Base-by-base conservation (phyloP, 2,797 vertebrate species). In the Huso huso region DNA sequence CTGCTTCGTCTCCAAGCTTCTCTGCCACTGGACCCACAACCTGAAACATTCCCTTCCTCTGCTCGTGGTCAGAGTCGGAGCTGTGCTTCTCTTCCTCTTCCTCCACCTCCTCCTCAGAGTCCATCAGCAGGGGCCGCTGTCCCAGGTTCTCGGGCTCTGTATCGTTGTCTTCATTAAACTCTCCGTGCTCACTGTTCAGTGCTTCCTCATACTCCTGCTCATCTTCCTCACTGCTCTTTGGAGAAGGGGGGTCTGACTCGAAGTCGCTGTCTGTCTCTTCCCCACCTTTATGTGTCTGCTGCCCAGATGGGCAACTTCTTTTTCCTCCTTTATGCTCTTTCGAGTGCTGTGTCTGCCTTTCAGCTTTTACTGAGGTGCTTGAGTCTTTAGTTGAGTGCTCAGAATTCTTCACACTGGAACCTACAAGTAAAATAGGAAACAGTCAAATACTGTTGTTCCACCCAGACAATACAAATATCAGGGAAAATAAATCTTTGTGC, bases 201-300 rank as follows among this genome's bases (percentile, higher is more conserved):
- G 79, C 88, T 65, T 95, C 95, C 0, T 97, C 95, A 18, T 98
- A 94, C 18, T 97, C 95, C 6, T 77, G 85, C 4, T 90, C 86
- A 10, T 93, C 90, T 1, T 93, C 97, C 73, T 98, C 97, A 0
- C 96, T 99, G 84, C 97, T 99, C 78, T 95, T 96, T 0, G 94
- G 92, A 13, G 96, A 97, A 8, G 95, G 94, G 6, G 96, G 93
- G 68, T 99, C 97, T 0, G 97, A 99, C 69, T 99, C 97, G 23
- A 99, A 99, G 74, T 99, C 97, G 48, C 97, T 99, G 74, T 98
- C 97, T 0, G 95, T 97, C 23, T 96, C 93, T 0, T 93, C 91
- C 0, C 79, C 82, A 0, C 80, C 70, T 77, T 83, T 88, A 2
- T 76, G 76, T 68, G 64, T 0, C 0, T 74, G 83, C 49, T 23